Conservation (phyloP, 2,888 invertebrate species). For the Hyppa rectilinea region DNA sequence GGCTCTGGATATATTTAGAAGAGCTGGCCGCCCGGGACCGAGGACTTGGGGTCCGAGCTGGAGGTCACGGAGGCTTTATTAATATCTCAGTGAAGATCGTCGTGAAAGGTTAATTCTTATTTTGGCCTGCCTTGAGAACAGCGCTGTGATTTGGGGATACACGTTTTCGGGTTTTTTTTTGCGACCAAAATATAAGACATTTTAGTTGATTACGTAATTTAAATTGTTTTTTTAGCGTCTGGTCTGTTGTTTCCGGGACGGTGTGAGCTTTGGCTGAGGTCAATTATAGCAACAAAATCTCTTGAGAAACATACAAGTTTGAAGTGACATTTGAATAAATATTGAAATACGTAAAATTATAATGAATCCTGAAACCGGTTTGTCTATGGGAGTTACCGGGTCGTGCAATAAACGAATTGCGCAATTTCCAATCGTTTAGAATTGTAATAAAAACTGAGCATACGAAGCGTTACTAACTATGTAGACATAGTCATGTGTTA, state of each 20-base stretch:
- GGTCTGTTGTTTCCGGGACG: not conserved
- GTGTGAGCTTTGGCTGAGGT: constrained; percentile 9
- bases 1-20: constrained; percentile 82
- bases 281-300: not conserved
- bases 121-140: constrained; percentile 45
- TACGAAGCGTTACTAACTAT: not conserved
- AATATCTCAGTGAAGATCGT: constrained; percentile 44
- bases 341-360: not conserved
- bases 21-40: constrained; percentile 76
- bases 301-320: not conserved
- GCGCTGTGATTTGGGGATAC: constrained; percentile 12
- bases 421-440: not conserved
- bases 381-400: constrained; percentile 3
- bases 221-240: not conserved
- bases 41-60: constrained; percentile 68
- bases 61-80: constrained; percentile 61
- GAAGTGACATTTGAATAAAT: constrained; percentile 3
- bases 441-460: not conserved
- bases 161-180: not conserved
- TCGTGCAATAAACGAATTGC: constrained; percentile 3
- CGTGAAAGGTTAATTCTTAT: constrained; percentile 54
- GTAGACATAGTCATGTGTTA: not conserved
- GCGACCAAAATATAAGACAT: not conserved
- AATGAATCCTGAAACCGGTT: not conserved
- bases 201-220: constrained; percentile 10